These are phyloP conservation scores for Protobothrops flavoviridis DNA, from an alignment of 2,113 vertebrate species.

Conservation along the genomic window DNA sequence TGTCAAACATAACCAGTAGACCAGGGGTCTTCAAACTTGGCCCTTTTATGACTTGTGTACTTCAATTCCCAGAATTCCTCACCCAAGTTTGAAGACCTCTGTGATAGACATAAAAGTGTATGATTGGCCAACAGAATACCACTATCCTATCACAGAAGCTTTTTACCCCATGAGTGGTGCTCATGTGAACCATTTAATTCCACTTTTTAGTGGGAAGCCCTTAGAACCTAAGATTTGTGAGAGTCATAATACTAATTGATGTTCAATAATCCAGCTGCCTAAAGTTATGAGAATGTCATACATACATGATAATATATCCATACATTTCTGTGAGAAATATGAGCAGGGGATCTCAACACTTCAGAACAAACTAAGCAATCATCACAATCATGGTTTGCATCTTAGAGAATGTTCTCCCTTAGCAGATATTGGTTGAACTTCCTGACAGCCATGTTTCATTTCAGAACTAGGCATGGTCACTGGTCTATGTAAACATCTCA, in stretches of 20 bases:
- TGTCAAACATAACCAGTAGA: not conserved
- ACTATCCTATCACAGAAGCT: not conserved
- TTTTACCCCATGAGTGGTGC: not conserved
- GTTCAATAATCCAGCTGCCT: not conserved
- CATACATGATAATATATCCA: not conserved
- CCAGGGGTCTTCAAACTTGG: too few species aligned
- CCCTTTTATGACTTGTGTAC: too few species aligned
- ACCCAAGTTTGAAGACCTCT: too few species aligned
- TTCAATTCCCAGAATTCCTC: too few species aligned
- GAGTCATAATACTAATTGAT: not conserved
- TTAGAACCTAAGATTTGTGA: not conserved
- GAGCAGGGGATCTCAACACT: not conserved
- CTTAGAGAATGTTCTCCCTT: not conserved
- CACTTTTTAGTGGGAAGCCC: not conserved
- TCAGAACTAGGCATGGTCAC: not conserved
- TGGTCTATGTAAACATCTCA: slow-evolving; percentile 20
- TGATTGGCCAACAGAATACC: not conserved
- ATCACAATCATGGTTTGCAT: slow-evolving; percentile 2
- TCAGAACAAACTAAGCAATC: not conserved
- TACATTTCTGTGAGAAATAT: not conserved
- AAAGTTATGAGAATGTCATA: not conserved
- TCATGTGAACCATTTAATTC: not conserved
- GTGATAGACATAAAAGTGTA: not conserved
- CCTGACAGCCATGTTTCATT: slow-evolving; percentile 1
- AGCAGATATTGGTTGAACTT: slow-evolving; percentile 17